phyloP scores from a whole-genome alignment of 2,113 vertebrate genomes.

The Craseonycteris thonglongyai region DNA sequence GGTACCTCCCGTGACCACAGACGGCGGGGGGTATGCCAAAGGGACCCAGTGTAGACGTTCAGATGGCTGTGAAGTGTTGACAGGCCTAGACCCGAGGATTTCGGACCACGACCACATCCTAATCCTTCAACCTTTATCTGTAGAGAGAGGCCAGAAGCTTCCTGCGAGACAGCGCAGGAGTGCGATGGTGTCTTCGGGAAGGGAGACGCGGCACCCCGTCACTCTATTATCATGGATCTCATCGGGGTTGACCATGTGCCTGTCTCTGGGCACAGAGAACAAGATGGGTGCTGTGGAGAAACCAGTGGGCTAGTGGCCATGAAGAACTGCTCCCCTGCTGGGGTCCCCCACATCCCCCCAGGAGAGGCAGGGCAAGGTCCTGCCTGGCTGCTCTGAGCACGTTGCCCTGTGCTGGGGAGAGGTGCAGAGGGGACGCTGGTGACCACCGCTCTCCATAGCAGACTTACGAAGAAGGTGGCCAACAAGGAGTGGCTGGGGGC shows the following conservation, averaged over 20 bases:
- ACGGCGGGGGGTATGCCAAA: background rate
- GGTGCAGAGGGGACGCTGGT: background rate
- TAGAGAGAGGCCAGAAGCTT: background rate
- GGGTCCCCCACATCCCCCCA: background rate
- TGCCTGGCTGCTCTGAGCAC: background rate
- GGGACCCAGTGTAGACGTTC: background rate
- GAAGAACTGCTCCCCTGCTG: background rate
- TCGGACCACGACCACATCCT: background rate
- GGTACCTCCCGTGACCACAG: background rate
- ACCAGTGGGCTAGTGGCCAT: fast-evolving
- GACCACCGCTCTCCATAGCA: background rate
- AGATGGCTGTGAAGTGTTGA: background rate
- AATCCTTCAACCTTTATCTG: background rate
- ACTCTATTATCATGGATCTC: background rate
- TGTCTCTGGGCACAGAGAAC: background rate
- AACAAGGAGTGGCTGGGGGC: background rate
- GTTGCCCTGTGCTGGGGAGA: background rate
- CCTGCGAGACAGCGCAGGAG: background rate
- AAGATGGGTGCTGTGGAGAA: background rate
- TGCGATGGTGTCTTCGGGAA: conserved; percentile 30
- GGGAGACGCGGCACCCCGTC: background rate
- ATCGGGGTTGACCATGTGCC: background rate
- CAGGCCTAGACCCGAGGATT: background rate
- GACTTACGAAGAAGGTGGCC: background rate
- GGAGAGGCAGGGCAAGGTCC: background rate